Evolutionary conservation across 2,888 invertebrate genomes (phyloP).

Genomic region (Perizoma flavofasciatum): DNA sequence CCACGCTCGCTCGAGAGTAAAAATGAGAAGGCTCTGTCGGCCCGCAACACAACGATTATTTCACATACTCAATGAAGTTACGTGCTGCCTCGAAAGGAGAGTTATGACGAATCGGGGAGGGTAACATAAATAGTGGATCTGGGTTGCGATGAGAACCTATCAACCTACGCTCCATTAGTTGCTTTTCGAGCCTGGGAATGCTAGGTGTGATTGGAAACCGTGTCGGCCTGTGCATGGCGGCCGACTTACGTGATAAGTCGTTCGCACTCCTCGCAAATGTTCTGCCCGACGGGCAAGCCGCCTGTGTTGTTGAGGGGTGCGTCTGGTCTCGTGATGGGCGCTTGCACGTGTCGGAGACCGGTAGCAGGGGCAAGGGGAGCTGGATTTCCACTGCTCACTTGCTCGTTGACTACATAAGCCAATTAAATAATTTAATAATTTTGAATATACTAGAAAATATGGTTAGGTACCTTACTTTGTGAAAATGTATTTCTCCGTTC

Average conservation of each 20-base stretch:
- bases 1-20: slow-evolving; percentile 91
- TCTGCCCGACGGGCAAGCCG: slow-evolving; percentile 93
- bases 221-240: slow-evolving; percentile 85
- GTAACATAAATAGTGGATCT: slow-evolving; percentile 12
- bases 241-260: slow-evolving; percentile 98
- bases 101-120: slow-evolving; percentile 36
- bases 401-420: slow-evolving; percentile 43
- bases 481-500: too few relatives aligned
- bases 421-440: slow-evolving; percentile 53
- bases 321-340: slow-evolving; percentile 88
- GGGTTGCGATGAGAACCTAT: slow-evolving; percentile 29
- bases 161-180: slow-evolving; percentile 11
- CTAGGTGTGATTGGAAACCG: slow-evolving; percentile 79
- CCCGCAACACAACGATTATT: slow-evolving; percentile 65
- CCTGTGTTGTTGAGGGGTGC: slow-evolving; percentile 86
- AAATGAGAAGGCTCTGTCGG: slow-evolving; percentile 84
- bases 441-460: slow-evolving; percentile 21
- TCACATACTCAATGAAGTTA: slow-evolving; percentile 48
- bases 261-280: slow-evolving; percentile 98
- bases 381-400: slow-evolving; percentile 30
- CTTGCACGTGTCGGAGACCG: slow-evolving; percentile 89
- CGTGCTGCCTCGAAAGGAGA: slow-evolving; percentile 45
- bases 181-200: slow-evolving; percentile 21
- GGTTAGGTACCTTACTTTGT: too few relatives aligned
- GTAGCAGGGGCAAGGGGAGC: slow-evolving; percentile 64